Evolutionary conservation across 2,113 vertebrate species (phyloP).

Genomic region (Prunella himalayana): DNA sequence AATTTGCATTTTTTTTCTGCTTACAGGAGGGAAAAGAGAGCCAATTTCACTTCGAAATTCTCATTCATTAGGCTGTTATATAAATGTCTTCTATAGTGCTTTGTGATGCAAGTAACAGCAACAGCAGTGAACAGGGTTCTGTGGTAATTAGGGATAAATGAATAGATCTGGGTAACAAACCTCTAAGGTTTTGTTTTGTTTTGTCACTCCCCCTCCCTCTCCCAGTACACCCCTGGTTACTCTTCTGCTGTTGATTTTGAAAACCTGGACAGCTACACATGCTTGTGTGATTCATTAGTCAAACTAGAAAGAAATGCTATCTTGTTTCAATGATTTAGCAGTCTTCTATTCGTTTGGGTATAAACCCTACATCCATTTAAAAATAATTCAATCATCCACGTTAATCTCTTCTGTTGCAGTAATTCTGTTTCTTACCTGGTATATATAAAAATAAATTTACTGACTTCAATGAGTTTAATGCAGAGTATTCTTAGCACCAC

Average conservation of each 20-base stretch:
- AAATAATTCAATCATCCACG: background rate
- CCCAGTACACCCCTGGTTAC: background rate
- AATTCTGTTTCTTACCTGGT: background rate
- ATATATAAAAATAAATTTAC: background rate
- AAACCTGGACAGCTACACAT: background rate
- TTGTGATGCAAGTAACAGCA: background rate
- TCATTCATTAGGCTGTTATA: slow-evolving; percentile 3
- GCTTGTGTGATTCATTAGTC: background rate
- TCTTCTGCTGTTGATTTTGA: background rate
- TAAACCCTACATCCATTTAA: background rate
- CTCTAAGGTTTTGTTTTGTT: background rate
- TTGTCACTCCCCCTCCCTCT: background rate
- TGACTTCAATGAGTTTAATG: background rate
- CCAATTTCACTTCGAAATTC: background rate
- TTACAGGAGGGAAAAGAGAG: background rate
- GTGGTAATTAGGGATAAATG: background rate
- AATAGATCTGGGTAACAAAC: background rate
- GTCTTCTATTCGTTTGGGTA: background rate
- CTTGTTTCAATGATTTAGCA: background rate
- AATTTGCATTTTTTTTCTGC: slow-evolving; percentile 52
- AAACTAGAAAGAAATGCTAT: background rate
- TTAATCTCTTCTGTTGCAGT: background rate
- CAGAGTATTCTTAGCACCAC: background rate
- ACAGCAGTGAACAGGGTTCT: background rate
- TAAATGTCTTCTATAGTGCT: background rate